Evolutionary conservation across 2,888 invertebrate species (phyloP).

Genomic region (Caenorhabditis imperialis): DNA sequence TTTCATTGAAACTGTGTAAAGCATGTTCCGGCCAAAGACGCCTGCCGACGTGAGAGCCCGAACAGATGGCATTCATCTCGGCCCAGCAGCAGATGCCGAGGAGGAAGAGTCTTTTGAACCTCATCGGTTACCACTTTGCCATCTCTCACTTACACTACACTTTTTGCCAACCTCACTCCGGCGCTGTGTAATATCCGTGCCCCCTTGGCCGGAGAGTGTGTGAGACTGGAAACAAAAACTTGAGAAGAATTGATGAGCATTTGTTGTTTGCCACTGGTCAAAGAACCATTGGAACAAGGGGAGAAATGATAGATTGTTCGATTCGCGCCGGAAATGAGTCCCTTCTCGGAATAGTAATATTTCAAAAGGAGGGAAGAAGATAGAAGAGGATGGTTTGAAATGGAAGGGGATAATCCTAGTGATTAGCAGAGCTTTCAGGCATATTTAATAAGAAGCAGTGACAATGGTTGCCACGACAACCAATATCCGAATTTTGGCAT

Average conservation of each 20-base stretch:
- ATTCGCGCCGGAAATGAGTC: neutral
- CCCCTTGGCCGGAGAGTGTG: constrained; percentile 13
- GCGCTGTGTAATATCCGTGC: constrained; percentile 38
- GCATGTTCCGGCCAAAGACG: constrained; percentile 41
- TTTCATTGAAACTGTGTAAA: constrained; percentile 39
- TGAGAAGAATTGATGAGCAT: constrained; percentile 38
- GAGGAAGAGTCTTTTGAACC: constrained; percentile 50
- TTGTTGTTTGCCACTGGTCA: constrained; percentile 37
- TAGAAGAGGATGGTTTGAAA: neutral
- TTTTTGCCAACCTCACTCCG: constrained; percentile 31
- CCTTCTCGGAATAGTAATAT: neutral
- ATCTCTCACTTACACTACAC: constrained; percentile 21
- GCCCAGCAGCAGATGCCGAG: constrained; percentile 44
- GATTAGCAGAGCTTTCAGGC: constrained; percentile 7
- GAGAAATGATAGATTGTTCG: neutral
- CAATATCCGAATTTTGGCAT: constrained; percentile 8
- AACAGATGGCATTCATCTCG: constrained; percentile 47
- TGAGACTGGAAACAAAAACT: constrained; percentile 23
- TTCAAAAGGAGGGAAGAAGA: neutral
- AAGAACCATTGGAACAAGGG: constrained; percentile 17
- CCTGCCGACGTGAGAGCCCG: constrained; percentile 27
- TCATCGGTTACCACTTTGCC: constrained; percentile 38
- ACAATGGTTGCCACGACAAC: constrained; percentile 41
- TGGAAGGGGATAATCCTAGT: neutral
- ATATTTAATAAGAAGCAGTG: constrained; percentile 20